Conservation (phyloP, 2,888 invertebrate genomes). For the Caenorhabditis sinica region DNA sequence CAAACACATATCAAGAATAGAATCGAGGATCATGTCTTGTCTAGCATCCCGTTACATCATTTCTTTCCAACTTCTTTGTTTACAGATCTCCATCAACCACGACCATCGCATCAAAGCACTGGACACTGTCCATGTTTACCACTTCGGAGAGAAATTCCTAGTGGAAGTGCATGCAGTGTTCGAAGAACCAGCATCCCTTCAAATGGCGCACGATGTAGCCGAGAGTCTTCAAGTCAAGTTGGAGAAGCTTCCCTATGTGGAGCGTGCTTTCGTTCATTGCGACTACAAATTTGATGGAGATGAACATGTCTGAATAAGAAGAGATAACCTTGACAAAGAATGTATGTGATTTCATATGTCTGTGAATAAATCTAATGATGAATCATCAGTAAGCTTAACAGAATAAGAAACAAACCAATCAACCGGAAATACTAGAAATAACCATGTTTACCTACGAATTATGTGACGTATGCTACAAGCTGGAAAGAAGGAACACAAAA, state of each 20-base stretch:
- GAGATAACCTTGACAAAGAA: slow-evolving; percentile 38
- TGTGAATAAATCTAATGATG: slow-evolving; percentile 55
- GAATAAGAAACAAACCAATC: background rate
- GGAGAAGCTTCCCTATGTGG: slow-evolving; percentile 82
- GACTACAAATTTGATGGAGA: slow-evolving; percentile 80
- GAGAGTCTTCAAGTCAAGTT: slow-evolving; percentile 84
- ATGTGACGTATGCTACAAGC: background rate
- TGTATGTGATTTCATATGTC: slow-evolving; percentile 35
- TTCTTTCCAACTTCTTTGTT: slow-evolving; percentile 18
- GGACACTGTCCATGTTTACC: slow-evolving; percentile 85
- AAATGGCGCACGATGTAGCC: slow-evolving; percentile 84
- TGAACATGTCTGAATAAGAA: slow-evolving; percentile 65
- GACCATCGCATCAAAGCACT: slow-evolving; percentile 77
- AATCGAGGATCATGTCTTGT: background rate
- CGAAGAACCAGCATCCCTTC: slow-evolving; percentile 84
- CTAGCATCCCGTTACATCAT: slow-evolving; percentile 24
- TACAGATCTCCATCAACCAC: slow-evolving; percentile 75
- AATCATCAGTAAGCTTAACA: slow-evolving; percentile 26
- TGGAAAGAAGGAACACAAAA: background rate
- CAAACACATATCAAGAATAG: background rate
- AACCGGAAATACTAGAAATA: slow-evolving; percentile 21
- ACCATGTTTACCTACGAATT: background rate
- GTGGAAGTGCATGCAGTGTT: slow-evolving; percentile 84
- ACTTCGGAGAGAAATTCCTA: slow-evolving; percentile 85
- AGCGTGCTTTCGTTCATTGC: slow-evolving; percentile 79